Evolutionary conservation across 1,140 invertebrate genomes (phyloP).

Genomic region (Drosophila malerkotliana): DNA sequence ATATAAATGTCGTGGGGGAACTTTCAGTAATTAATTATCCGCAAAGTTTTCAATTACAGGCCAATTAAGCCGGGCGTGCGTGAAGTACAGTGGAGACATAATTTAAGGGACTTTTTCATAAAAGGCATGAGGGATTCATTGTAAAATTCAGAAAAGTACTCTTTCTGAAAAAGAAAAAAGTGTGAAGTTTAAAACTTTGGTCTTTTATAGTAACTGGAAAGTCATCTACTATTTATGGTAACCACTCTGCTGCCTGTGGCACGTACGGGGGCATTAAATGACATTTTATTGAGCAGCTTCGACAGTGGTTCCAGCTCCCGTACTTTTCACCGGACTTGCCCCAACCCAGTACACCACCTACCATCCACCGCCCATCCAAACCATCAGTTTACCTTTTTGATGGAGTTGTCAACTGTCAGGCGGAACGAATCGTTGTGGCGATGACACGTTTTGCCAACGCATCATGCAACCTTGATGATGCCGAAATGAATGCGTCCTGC

Average conservation of each 20-base stretch:
- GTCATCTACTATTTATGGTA: not conserved
- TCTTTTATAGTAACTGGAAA: not conserved
- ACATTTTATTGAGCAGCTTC: slow-evolving; percentile 61
- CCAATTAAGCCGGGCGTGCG: slow-evolving; percentile 57
- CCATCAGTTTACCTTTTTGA: slow-evolving; percentile 43
- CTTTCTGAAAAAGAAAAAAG: not conserved
- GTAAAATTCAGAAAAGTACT: not conserved
- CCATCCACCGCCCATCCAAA: not conserved
- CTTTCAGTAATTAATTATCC: slow-evolving; percentile 77
- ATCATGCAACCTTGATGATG: slow-evolving; percentile 63
- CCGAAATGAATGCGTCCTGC: slow-evolving; percentile 64
- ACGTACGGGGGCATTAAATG: slow-evolving; percentile 43
- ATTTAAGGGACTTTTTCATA: not conserved
- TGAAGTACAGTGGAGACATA: slow-evolving; percentile 3
- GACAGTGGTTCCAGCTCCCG: slow-evolving; percentile 12
- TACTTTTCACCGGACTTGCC: not conserved
- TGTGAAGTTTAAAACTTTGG: not conserved
- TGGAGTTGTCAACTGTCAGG: slow-evolving; percentile 48
- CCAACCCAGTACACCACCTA: not conserved
- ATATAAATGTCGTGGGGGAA: slow-evolving; percentile 75
- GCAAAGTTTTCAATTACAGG: slow-evolving; percentile 78
- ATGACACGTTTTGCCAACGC: slow-evolving; percentile 77
- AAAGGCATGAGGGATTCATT: not conserved
- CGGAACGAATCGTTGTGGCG: slow-evolving; percentile 35
- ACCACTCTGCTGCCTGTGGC: slow-evolving; percentile 15